A percentile compares a stretch with the other conserved stretches of the same genome.
Conservation (phyloP, 2,888 invertebrate genomes). For the Agrochola litura region DNA sequence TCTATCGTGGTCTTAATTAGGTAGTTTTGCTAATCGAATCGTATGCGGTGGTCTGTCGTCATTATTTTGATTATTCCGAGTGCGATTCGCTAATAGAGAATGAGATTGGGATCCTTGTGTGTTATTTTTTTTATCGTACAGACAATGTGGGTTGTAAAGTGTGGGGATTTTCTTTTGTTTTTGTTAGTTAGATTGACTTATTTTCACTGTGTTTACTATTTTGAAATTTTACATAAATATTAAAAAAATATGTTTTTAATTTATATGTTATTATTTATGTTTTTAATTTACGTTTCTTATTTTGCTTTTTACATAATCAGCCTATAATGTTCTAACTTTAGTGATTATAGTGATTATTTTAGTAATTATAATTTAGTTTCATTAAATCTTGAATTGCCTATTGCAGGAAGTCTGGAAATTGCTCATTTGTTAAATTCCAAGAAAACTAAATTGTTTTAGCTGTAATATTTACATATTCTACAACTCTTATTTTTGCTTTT, state of each 20-base stretch:
- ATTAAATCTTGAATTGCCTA: neutral
- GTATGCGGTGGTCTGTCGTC: constrained; percentile 82
- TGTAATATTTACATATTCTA: too few species aligned
- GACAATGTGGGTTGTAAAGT: constrained; percentile 49
- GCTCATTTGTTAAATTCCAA: neutral
- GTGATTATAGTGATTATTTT: too few species aligned
- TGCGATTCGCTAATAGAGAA: constrained; percentile 80
- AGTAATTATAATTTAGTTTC: neutral
- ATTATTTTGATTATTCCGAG: constrained; percentile 86
- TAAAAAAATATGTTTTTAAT: too few species aligned
- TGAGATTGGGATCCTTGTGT: constrained; percentile 61
- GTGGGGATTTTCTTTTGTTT: constrained; percentile 28
- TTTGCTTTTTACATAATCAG: neutral
- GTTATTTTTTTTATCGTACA: constrained; percentile 60
- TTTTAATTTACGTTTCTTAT: too few species aligned
- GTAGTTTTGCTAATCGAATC: constrained; percentile 86
- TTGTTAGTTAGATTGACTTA: neutral
- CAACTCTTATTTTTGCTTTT: too few species aligned
- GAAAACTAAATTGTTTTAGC: neutral
- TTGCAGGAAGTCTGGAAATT: neutral
- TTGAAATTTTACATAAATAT: too few species aligned
- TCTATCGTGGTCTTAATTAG: constrained; percentile 86
- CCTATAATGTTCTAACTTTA: neutral
- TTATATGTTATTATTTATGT: too few species aligned
- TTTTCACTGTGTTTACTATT: constrained; percentile 1